Conservation (phyloP, 2,113 vertebrate species). For the Mormyrus lacerda region DNA sequence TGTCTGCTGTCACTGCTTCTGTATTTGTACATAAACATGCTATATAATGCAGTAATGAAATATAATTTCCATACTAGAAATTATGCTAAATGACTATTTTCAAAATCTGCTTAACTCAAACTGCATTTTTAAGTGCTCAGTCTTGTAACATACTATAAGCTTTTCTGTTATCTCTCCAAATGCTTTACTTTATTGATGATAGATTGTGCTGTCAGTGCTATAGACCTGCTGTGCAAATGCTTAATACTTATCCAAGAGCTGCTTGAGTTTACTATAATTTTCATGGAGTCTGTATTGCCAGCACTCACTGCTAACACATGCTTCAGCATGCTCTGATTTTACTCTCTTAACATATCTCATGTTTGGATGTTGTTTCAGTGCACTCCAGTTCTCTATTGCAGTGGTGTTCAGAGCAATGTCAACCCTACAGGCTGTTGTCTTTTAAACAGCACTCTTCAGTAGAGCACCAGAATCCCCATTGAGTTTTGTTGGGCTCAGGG, state of each 20-base stretch:
- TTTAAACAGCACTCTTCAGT: neutral
- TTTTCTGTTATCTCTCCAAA: neutral
- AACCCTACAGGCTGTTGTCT: neutral
- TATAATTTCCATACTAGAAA: neutral
- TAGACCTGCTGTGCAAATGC: neutral
- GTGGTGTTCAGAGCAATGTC: neutral
- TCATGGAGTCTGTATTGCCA: neutral
- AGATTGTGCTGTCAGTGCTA: neutral
- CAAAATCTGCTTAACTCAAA: neutral
- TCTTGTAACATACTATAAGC: neutral
- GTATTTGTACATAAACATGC: neutral
- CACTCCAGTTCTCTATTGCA: neutral
- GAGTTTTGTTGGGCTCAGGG: neutral
- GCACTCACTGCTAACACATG: neutral
- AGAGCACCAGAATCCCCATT: neutral
- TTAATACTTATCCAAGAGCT: neutral
- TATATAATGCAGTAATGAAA: neutral
- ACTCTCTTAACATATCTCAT: neutral
- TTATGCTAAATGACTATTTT: neutral
- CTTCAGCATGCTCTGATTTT: neutral
- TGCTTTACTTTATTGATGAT: neutral
- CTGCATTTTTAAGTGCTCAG: neutral
- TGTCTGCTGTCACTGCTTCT: neutral
- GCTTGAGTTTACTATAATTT: neutral
- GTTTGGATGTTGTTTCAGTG: neutral